Conservation (phyloP, 2,888 invertebrate species). For the Bellardia pandia region DNA sequence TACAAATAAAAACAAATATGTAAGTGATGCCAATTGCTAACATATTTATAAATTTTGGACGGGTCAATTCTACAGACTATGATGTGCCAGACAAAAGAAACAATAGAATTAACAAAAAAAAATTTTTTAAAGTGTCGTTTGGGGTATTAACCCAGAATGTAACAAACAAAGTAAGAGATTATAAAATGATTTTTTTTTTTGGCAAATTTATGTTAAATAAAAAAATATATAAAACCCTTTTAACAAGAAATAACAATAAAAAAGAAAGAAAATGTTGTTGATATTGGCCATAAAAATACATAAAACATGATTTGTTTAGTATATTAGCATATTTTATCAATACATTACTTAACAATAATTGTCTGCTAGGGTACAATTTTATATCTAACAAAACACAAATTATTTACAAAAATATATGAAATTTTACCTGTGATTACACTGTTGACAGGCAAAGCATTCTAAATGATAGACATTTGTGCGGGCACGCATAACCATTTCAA, state of each 20-base stretch:
- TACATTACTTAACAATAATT: constrained; percentile 52
- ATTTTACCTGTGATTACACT: constrained; percentile 92
- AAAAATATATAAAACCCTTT: constrained; percentile 45
- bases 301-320: constrained; percentile 53
- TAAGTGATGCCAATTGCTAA: constrained; percentile 52
- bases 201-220: neutral
- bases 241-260: neutral
- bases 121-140: constrained; percentile 68
- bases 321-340: constrained; percentile 62
- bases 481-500: constrained; percentile 99
- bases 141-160: constrained; percentile 63
- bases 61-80: neutral
- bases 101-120: constrained; percentile 54
- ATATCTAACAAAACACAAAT: constrained; percentile 24
- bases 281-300: constrained; percentile 54
- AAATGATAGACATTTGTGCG: constrained; percentile 98
- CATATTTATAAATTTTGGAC: constrained; percentile 16
- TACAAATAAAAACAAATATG: neutral
- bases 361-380: constrained; percentile 61
- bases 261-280: neutral
- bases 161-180: constrained; percentile 46
- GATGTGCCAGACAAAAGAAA: neutral
- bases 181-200: constrained; percentile 41
- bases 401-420: constrained; percentile 32
- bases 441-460: constrained; percentile 99